Conservation (phyloP, 2,888 invertebrate species). For the Cheilosia impressa region DNA sequence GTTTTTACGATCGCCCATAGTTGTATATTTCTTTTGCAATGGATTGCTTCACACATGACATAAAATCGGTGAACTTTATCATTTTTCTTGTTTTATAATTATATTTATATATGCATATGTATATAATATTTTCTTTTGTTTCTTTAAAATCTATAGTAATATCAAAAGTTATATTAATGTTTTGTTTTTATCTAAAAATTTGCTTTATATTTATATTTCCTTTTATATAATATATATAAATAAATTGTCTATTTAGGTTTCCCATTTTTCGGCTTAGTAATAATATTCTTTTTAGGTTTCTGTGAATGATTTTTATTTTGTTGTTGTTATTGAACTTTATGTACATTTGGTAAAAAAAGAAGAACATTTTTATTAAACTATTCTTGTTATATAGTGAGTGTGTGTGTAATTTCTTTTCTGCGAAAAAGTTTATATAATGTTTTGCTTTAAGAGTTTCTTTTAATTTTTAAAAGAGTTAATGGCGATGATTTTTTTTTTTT, state of each 20-base stretch:
- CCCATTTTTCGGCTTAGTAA: slow-evolving; percentile 43
- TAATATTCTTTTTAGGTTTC: slow-evolving; percentile 62
- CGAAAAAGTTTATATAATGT: slow-evolving; percentile 23
- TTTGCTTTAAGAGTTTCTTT: slow-evolving; percentile 25
- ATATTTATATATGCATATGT: slow-evolving; percentile 50
- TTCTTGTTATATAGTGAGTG: slow-evolving; percentile 55
- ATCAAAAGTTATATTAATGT: slow-evolving; percentile 73
- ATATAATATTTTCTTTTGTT: slow-evolving; percentile 42
- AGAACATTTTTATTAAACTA: slow-evolving; percentile 25
- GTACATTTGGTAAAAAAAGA: slow-evolving; percentile 58
- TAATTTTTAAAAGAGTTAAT: slow-evolving; percentile 24
- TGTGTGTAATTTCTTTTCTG: slow-evolving; percentile 32
- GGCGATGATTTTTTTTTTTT: slow-evolving; percentile 51
- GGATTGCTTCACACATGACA: slow-evolving; percentile 18
- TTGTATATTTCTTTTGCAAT: slow-evolving; percentile 8
- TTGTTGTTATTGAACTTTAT: slow-evolving; percentile 35
- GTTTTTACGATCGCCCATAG: slow-evolving; percentile 18
- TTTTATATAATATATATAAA: slow-evolving; percentile 52
- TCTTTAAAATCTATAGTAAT: slow-evolving; percentile 70
- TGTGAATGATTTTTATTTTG: slow-evolving; percentile 25
- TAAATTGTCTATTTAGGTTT: slow-evolving; percentile 64
- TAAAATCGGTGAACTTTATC: slow-evolving; percentile 14
- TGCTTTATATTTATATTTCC: slow-evolving; percentile 52
- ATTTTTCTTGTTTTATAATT: slow-evolving; percentile 6
- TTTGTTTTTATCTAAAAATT: slow-evolving; percentile 60